Conservation (phyloP, 2,888 invertebrate genomes). For the Zaprionus lineosus region DNA sequence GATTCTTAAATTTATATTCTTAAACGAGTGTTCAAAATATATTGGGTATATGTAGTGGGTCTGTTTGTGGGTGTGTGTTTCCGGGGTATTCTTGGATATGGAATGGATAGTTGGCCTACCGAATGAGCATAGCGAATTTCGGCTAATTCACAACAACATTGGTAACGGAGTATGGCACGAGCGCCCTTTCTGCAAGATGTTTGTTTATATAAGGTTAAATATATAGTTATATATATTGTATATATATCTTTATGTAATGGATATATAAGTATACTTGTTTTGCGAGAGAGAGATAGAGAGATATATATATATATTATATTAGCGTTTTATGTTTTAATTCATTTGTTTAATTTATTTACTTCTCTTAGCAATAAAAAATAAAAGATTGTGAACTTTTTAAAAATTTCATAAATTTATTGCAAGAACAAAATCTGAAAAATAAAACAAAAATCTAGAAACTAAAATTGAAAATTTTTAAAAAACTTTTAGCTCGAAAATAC, state of each 20-base stretch:
- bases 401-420: too few species aligned
- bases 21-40: too few species aligned
- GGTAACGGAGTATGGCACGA: constrained; percentile 83
- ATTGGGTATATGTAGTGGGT: constrained; percentile 18
- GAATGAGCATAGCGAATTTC: constrained; percentile 83
- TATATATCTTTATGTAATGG: constrained; percentile 55
- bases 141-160: constrained; percentile 84
- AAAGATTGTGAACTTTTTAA: constrained; percentile 22
- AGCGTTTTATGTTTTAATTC: constrained; percentile 13
- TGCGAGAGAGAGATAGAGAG: too few species aligned
- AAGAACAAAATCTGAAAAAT: constrained; percentile 17
- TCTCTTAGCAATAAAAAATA: constrained; percentile 36
- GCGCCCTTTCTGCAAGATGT: constrained; percentile 83
- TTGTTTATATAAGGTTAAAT: constrained; percentile 72
- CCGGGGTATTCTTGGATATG: constrained; percentile 58
- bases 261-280: constrained; percentile 43
- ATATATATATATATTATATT: constrained; percentile 5
- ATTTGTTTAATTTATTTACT: constrained; percentile 33
- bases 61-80: constrained; percentile 41
- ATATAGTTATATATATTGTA: constrained; percentile 54
- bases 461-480: constrained; percentile 4
- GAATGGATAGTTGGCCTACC: constrained; percentile 81
- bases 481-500: too few species aligned
- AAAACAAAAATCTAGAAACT: constrained; percentile 14
- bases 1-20: constrained; percentile 26